A percentile compares a stretch with the other conserved stretches of the same genome.
phyloP scores from a whole-genome alignment of 1,140 invertebrate genomes.

The Spodoptera frugiperda region DNA sequence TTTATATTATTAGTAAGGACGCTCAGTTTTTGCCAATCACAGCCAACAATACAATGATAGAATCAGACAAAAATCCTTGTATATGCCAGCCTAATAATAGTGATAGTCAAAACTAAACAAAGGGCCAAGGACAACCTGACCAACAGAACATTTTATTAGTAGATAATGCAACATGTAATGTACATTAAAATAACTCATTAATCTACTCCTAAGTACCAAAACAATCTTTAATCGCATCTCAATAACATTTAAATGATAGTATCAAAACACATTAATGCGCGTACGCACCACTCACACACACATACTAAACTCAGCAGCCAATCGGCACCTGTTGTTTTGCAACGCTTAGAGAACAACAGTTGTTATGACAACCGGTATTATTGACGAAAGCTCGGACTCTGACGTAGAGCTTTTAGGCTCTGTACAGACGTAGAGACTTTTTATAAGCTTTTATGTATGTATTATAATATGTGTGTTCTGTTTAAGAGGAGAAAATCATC shows the following conservation, averaged over 20 bases:
- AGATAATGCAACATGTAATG: neutral
- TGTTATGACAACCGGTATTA: slow-evolving; percentile 18
- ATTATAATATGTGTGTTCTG: too few relatives aligned
- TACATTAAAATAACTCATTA: neutral
- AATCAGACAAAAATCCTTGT: too few relatives aligned
- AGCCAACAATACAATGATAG: too few relatives aligned
- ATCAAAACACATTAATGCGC: slow-evolving; percentile 9
- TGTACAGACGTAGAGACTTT: too few relatives aligned
- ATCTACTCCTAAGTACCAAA: neutral
- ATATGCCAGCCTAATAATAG: too few relatives aligned
- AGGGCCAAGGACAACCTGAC: neutral
- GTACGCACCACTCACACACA: neutral
- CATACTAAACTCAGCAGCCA: neutral
- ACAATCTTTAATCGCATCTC: slow-evolving; percentile 26
- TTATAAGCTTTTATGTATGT: too few relatives aligned
- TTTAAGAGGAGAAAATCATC: too few relatives aligned
- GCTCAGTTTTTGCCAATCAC: too few relatives aligned
- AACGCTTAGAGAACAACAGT: neutral
- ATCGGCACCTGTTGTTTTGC: slow-evolving; percentile 23
- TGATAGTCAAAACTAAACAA: neutral
- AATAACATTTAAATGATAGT: slow-evolving; percentile 4
- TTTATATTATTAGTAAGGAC: too few relatives aligned
- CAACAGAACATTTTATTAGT: neutral
- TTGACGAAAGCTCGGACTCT: slow-evolving; percentile 12
- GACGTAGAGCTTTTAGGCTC: neutral